Evolutionary conservation across 2,113 vertebrate species (phyloP).

Genomic region (Symphodus melops): DNA sequence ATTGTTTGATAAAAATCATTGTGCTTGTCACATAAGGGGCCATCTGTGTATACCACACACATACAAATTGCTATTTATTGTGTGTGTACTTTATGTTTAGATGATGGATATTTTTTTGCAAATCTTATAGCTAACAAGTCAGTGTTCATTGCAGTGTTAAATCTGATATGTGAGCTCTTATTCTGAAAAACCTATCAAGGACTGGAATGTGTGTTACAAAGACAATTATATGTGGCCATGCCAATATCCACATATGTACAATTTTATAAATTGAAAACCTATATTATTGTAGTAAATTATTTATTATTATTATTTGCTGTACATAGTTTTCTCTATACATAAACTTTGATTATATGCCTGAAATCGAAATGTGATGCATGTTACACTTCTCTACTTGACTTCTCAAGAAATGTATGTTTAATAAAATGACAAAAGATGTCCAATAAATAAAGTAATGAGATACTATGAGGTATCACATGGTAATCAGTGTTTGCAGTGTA

Average conservation of each 20-base stretch:
- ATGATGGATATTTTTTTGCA: slow-evolving; percentile 47
- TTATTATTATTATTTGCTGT: slow-evolving; percentile 62
- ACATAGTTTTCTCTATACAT: slow-evolving; percentile 72
- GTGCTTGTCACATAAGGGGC: slow-evolving; percentile 69
- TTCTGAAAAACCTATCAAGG: slow-evolving; percentile 41
- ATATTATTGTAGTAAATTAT: slow-evolving; percentile 18
- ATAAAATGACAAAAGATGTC: slow-evolving; percentile 62
- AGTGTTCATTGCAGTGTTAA: slow-evolving; percentile 79
- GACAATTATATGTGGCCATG: slow-evolving; percentile 52
- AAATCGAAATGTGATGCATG: slow-evolving; percentile 82
- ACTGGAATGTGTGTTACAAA: slow-evolving; percentile 59
- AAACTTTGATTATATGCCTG: slow-evolving; percentile 81
- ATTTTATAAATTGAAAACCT: slow-evolving; percentile 71
- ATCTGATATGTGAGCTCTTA: slow-evolving; percentile 55
- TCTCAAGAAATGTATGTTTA: slow-evolving; percentile 80
- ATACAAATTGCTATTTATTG: slow-evolving; percentile 67
- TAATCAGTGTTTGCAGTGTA: slow-evolving; percentile 46
- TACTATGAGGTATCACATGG: slow-evolving; percentile 51
- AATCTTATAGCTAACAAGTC: slow-evolving; percentile 62
- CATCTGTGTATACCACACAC: slow-evolving; percentile 77
- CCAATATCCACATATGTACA: slow-evolving; percentile 67
- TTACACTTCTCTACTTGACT: slow-evolving; percentile 73
- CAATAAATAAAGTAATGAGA: slow-evolving; percentile 67
- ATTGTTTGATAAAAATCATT: slow-evolving; percentile 68
- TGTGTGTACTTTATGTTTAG: slow-evolving; percentile 68